A percentile compares a stretch with the other conserved stretches of the same genome.
These are phyloP conservation scores for Dicaeum eximium DNA, from an alignment of 2,113 vertebrate genomes.

Conservation along the genomic window DNA sequence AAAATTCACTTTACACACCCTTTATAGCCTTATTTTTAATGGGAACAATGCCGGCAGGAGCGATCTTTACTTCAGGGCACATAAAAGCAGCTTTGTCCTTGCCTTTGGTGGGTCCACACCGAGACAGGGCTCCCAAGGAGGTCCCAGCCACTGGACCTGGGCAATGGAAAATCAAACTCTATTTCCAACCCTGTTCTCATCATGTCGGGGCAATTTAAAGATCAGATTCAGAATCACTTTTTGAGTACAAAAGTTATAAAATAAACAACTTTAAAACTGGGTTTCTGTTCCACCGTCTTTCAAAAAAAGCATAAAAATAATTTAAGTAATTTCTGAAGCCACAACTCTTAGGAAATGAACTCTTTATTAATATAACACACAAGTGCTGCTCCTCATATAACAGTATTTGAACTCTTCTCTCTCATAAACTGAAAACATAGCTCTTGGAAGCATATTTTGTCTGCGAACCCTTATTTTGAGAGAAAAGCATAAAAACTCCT, in stretches of 20 bases:
- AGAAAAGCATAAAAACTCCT: not conserved
- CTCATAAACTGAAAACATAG: not conserved
- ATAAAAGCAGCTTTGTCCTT: rapidly evolving
- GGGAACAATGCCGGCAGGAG: rapidly evolving
- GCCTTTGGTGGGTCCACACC: rapidly evolving
- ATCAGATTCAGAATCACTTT: not conserved
- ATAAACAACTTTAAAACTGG: not conserved
- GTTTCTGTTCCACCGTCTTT: not conserved
- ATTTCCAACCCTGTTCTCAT: not conserved
- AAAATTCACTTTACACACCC: too few species aligned
- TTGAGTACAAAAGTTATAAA: not conserved
- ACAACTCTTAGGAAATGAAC: not conserved
- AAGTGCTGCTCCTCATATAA: not conserved
- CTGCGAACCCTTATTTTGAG: not conserved
- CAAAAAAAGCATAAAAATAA: not conserved
- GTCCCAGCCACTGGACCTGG: rapidly evolving
- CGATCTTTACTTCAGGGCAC: rapidly evolving
- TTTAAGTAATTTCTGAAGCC: not conserved
- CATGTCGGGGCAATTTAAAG: not conserved
- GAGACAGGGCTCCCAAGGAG: not conserved
- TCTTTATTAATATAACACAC: not conserved
- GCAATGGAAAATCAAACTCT: not conserved
- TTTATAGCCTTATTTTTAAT: rapidly evolving
- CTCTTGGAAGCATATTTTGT: not conserved
- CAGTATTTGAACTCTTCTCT: not conserved